These are phyloP conservation scores for Daubentonia madagascariensis DNA, from an alignment of 2,113 vertebrate species.

Conservation along the genomic window DNA sequence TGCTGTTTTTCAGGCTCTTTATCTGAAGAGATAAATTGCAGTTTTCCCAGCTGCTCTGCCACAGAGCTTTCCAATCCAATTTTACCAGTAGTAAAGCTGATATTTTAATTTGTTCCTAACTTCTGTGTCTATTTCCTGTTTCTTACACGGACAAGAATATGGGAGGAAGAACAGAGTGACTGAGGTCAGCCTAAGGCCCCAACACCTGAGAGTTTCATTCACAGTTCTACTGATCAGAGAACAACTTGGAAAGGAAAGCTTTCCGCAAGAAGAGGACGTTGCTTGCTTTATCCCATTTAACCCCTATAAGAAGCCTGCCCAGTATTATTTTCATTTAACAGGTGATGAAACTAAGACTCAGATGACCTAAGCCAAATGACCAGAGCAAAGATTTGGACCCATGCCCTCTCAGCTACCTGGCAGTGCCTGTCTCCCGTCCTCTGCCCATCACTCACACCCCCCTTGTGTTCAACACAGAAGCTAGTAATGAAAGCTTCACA, in stretches of 20 bases:
- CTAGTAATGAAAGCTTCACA: neutral
- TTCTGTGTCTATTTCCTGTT: neutral
- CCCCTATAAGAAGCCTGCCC: neutral
- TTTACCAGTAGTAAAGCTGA: neutral
- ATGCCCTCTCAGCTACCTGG: neutral
- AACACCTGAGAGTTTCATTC: neutral
- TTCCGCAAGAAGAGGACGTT: neutral
- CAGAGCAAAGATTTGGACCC: neutral
- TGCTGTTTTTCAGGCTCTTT: neutral
- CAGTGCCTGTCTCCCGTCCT: neutral
- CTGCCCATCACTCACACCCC: neutral
- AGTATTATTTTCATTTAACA: conserved; percentile 29
- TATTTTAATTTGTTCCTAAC: neutral
- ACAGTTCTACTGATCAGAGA: neutral
- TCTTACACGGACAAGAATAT: neutral
- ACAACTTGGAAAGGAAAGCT: neutral
- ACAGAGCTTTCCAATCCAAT: neutral
- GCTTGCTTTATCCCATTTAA: neutral
- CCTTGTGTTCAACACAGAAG: neutral
- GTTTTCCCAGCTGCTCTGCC: neutral
- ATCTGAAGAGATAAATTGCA: neutral
- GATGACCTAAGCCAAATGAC: neutral
- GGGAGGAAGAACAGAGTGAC: neutral
- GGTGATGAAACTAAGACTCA: neutral
- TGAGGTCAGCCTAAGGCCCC: neutral